Percentiles rank a stretch among this genome's conserved stretches.
Evolutionary conservation across 1,140 invertebrate species (phyloP).

Genomic region (Teleopsis dalmanni): DNA sequence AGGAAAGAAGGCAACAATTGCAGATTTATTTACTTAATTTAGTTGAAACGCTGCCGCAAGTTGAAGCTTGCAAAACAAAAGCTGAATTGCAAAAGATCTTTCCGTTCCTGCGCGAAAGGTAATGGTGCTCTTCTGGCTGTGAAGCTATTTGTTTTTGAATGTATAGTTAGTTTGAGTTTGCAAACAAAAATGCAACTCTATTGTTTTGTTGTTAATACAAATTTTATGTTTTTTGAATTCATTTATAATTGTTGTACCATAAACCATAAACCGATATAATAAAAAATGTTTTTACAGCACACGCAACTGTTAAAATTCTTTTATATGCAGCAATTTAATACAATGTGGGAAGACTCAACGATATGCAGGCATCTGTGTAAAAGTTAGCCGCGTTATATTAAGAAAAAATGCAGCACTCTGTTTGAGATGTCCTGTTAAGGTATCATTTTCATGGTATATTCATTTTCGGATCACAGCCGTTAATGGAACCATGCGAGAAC

Average conservation of each 20-base stretch:
- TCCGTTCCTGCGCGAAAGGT: conserved; percentile 36
- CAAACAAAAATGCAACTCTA: neutral
- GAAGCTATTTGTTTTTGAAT: neutral
- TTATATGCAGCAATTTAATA: too few relatives aligned
- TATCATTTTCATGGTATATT: too few relatives aligned
- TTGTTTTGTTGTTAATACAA: neutral
- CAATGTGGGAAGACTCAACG: too few relatives aligned
- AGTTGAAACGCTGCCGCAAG: conserved; percentile 59
- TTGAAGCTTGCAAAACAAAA: conserved; percentile 50
- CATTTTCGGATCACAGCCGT: too few relatives aligned
- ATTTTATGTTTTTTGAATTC: neutral
- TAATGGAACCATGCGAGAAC: too few relatives aligned
- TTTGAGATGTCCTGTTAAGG: too few relatives aligned
- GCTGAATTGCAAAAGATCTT: conserved; percentile 34
- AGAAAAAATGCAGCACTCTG: too few relatives aligned
- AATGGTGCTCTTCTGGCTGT: conserved; percentile 6
- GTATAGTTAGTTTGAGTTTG: neutral
- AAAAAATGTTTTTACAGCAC: too few relatives aligned
- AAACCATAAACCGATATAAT: neutral
- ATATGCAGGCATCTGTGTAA: too few relatives aligned
- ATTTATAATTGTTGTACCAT: neutral
- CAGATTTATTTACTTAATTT: conserved; percentile 69
- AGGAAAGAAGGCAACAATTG: conserved; percentile 62
- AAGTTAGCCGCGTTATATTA: too few relatives aligned
- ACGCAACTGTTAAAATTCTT: too few relatives aligned